Evolutionary conservation across 1,140 invertebrate genomes (phyloP).

Genomic region (Drosophila bocki): DNA sequence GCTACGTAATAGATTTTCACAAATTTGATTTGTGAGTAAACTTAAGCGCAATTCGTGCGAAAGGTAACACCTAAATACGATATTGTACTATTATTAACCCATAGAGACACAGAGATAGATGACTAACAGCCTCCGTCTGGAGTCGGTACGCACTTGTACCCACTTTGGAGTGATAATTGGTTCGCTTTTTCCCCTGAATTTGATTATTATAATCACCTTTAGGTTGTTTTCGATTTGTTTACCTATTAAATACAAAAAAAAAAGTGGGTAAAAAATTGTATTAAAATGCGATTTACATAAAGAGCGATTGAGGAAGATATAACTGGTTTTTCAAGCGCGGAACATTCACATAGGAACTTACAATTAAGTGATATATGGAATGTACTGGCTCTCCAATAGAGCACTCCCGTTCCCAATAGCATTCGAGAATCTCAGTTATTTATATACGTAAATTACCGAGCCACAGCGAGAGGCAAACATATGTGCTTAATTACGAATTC

Average conservation of each 20-base stretch:
- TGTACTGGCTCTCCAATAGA: slow-evolving; percentile 11
- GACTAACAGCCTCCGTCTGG: slow-evolving; percentile 20
- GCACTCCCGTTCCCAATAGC: slow-evolving; percentile 18
- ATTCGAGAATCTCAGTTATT: slow-evolving; percentile 32
- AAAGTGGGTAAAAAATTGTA: slow-evolving; percentile 8
- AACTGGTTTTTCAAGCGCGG: slow-evolving; percentile 29
- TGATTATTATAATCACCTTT: slow-evolving; percentile 10
- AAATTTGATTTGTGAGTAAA: not conserved
- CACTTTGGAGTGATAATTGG: slow-evolving; percentile 24
- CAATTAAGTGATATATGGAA: slow-evolving; percentile 11
- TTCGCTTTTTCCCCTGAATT: slow-evolving; percentile 9
- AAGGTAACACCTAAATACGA: slow-evolving; percentile 21
- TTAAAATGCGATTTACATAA: slow-evolving; percentile 31
- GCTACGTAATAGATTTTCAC: slow-evolving; percentile 7
- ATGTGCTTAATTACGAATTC: slow-evolving; percentile 63
- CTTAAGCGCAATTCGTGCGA: slow-evolving; percentile 13
- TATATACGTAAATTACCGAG: slow-evolving; percentile 29
- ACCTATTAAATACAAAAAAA: not conserved
- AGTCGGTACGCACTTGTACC: slow-evolving; percentile 2
- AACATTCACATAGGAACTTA: not conserved
- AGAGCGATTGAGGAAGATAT: slow-evolving; percentile 23
- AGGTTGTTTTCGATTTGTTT: slow-evolving; percentile 10
- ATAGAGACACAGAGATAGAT: not conserved
- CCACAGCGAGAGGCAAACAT: slow-evolving; percentile 12
- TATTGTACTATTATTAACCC: slow-evolving; percentile 22